These are phyloP conservation scores for Chydorus sphaericus DNA, from an alignment of 2,888 invertebrate species.

Conservation along the genomic window DNA sequence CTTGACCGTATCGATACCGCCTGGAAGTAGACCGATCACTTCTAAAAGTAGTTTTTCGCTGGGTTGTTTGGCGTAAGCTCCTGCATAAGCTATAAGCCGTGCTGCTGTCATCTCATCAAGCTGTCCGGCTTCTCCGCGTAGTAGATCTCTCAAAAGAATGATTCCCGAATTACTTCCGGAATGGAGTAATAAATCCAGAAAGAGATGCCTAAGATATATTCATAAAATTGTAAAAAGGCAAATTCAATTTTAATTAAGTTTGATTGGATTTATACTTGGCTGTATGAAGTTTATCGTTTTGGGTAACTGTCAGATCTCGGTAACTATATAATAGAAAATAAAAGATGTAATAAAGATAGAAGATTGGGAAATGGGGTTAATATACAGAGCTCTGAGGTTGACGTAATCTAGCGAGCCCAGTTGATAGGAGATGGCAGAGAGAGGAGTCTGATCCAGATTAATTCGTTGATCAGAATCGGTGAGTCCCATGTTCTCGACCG, in stretches of 20 bases:
- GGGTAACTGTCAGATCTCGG: not conserved
- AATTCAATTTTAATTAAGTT: not conserved
- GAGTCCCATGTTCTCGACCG: not conserved
- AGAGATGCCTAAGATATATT: not conserved
- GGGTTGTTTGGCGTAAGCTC: not conserved
- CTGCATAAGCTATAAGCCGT: not conserved
- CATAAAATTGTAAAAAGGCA: not conserved
- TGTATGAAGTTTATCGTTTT: constrained; percentile 3
- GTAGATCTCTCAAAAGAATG: not conserved
- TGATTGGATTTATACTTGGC: constrained; percentile 1
- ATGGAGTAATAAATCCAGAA: constrained; percentile 1
- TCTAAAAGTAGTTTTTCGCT: not conserved
- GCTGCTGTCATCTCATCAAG: constrained; percentile 4
- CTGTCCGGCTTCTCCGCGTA: not conserved
- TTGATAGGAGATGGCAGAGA: not conserved
- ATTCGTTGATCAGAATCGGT: not conserved
- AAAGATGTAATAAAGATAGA: too few relatives aligned
- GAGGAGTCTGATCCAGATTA: not conserved
- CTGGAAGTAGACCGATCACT: not conserved
- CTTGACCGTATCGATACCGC: not conserved
- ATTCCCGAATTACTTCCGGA: not conserved
- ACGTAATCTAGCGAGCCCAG: not conserved
- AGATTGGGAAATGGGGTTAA: too few relatives aligned
- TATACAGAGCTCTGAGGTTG: not conserved
- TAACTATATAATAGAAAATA: too few relatives aligned